Base-by-base conservation (phyloP, 2,113 vertebrate genomes). In the Myiopsitta monachus region DNA sequence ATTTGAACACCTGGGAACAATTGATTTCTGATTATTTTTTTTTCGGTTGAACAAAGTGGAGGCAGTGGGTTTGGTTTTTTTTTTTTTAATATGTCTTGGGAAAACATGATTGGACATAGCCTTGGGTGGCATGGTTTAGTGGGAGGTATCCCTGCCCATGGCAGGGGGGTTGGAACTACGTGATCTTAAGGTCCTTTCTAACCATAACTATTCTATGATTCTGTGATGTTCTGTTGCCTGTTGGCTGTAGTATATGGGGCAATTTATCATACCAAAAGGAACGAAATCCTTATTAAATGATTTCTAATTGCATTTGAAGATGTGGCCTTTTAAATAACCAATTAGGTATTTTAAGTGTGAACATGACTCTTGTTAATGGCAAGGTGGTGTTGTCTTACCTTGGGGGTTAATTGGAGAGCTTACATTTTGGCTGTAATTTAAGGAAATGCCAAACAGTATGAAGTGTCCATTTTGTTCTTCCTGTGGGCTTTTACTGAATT, bases 311-410 rank as follows among this genome's bases (percentile, higher is more conserved):
- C 57, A 17, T 38, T 80, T 81, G 46, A 94, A 80, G 38, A 81
- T 94, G 69, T 91, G 92, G 94, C 94, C 84, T 92, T 96, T 93
- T 83, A 49, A 83, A 81, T 67, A 87, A 64, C 43, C 81, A 46
- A 69, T 92, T 93, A 86, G 41, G 18, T 77, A 55, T 77, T 91
- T 59, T 64, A 79, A 66, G 55, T 24, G 47, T 89, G 89, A 78
- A 77, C 21, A 14, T 86, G 49, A 83, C 31, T 88, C 63, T 39
- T 75, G 44, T 92, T 96, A 92, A 70, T 76, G 93, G 49, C 33
- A 5, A 66, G 59, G 33, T 72, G 10, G 44, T 93, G 46, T 88
- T 55, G 19, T 87, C 3, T 88, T 77, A 43, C 16, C 39, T 38
- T 76, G 70, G 43, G 72, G 27, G 10, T 68, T 66, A 51, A 41